Percentiles rank a stretch among this genome's conserved stretches.
phyloP scores from a whole-genome alignment of 2,797 vertebrate genomes.

The Aulostomus chinensis region DNA sequence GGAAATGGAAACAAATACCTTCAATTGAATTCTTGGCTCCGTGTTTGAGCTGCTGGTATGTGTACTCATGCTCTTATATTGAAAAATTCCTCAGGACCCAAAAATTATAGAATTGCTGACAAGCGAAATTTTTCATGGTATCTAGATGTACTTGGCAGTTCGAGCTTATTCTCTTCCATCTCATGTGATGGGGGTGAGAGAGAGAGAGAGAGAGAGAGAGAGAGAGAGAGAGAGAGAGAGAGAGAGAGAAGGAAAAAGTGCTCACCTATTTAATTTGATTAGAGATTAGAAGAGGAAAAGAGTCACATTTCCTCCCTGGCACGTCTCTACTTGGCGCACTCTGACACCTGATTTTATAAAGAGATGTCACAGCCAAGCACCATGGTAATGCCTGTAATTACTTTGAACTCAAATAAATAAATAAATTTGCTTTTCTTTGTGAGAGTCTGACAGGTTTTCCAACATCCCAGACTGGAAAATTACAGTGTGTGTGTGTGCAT shows the following conservation, averaged over 20 bases:
- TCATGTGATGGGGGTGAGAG: constrained; percentile 39
- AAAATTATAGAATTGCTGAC: constrained; percentile 62
- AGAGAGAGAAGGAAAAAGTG: constrained; percentile 42
- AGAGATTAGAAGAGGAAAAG: constrained; percentile 75
- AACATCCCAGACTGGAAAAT: constrained; percentile 76
- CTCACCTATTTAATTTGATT: constrained; percentile 82
- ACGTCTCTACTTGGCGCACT: constrained; percentile 73
- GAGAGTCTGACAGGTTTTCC: constrained; percentile 83
- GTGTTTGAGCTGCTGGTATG: constrained; percentile 41
- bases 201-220: constrained; percentile 5
- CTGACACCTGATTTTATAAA: constrained; percentile 82
- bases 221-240: constrained; percentile 6
- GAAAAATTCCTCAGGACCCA: constrained; percentile 62
- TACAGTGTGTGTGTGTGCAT: constrained; percentile 26
- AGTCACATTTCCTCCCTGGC: constrained; percentile 72
- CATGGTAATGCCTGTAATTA: constrained; percentile 81
- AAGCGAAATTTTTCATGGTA: constrained; percentile 52
- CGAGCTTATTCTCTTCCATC: constrained; percentile 35
- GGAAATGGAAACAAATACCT: constrained; percentile 79
- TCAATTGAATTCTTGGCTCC: constrained; percentile 64
- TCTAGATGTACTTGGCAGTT: constrained; percentile 63
- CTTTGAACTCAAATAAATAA: constrained; percentile 86
- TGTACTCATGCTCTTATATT: constrained; percentile 44
- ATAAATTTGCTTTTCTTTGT: constrained; percentile 80
- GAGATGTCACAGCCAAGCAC: constrained; percentile 78